Base-by-base conservation (phyloP, 1,140 invertebrate species). In the Oncopeltus fasciatus region DNA sequence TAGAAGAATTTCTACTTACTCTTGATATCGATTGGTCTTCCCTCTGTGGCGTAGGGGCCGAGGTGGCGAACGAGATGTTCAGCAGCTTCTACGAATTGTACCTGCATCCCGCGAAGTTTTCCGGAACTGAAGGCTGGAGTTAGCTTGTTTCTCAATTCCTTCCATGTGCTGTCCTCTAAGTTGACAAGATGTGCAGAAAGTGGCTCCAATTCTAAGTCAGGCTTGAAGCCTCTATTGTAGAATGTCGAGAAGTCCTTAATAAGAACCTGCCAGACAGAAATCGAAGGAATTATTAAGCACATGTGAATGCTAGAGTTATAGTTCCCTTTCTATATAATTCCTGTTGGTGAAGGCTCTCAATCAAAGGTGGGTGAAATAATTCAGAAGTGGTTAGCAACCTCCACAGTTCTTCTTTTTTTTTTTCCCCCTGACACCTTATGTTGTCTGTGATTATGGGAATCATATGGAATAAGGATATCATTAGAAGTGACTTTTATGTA, bases 161-260 rank as follows among this genome's bases (percentile, higher is more conserved):
- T 73, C 75, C 75, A 76, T 18, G 62, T 44, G 18, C 69, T 58
- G 14, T 69, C 74, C 33, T 68, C 51, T 18, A 72, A 46, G 56
- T 67, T 66, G n/a, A 70, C 65, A 29, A 70, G 53, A 53, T 70
- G 62, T 12, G 59, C 60, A 3, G 65, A 61, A 12, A 72, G 49
- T 3, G 65, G 68, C 59, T 72, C 70, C 0, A 58, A 24, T 49
- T 67, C 59, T 11, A 51, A 33, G 47, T 70, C 68, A 8, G 67
- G 31, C 47, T 65, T 65, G 11, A 73, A 27, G 1, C 73, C 74
- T 24, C 75, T 71, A 62, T 77, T 68, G 8, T 71, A 57, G 31
- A 79, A 80, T 33, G 68, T 68, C 0, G 71, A 66, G 57, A 80
- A 80, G 57, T 79, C 74, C 64, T 74, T 78, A 1, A 79, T 75